phyloP scores from a whole-genome alignment of 2,888 invertebrate genomes.

The Girardia tigrina region DNA sequence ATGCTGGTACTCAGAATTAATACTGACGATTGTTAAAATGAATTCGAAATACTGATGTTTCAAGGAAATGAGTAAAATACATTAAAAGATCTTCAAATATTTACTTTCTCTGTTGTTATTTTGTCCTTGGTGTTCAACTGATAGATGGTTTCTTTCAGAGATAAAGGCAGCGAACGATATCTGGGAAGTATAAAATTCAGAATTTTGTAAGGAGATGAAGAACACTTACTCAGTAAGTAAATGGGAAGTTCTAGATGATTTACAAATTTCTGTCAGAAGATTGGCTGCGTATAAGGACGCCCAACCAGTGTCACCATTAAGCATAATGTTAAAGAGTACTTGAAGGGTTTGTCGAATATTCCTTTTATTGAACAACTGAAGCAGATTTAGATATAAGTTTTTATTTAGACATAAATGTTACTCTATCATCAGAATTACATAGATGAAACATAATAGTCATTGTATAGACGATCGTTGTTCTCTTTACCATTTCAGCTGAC shows the following conservation, averaged over 20 bases:
- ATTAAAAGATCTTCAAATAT: background rate
- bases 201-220: background rate
- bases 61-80: background rate
- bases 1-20: background rate
- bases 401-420: background rate
- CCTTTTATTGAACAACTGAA: conserved; percentile 16
- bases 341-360: conserved; percentile 21
- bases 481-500: conserved; percentile 3
- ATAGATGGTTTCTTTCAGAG: background rate
- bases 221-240: background rate
- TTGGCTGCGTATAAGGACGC: conserved; percentile 9
- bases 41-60: background rate
- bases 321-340: conserved; percentile 14
- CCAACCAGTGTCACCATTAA: conserved; percentile 24
- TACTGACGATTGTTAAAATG: background rate
- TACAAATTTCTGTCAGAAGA: conserved; percentile 4
- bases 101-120: conserved; percentile 19
- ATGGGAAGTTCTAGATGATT: background rate
- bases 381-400: background rate
- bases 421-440: background rate
- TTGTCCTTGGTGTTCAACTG: background rate
- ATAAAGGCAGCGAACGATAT: background rate
- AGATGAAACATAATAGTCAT: conserved; percentile 25
- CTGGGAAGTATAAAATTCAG: background rate
- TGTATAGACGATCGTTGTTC: background rate